Evolutionary conservation across 2,113 vertebrate genomes (phyloP).

Genomic region (Petroica traversi): DNA sequence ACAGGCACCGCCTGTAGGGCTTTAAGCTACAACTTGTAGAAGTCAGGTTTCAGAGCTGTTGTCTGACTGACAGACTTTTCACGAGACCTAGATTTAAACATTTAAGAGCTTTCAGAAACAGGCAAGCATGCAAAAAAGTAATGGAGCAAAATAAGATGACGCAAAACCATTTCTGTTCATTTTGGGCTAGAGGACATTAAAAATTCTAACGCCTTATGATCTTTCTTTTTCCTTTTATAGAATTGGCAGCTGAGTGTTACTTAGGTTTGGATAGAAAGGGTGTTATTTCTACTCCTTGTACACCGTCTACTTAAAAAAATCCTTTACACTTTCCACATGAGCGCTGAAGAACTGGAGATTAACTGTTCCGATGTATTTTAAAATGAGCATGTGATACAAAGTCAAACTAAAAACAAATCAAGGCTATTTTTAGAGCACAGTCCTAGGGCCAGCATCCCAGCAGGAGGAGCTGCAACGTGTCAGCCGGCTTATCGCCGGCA

Average conservation of each 20-base stretch:
- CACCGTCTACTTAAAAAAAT: not conserved
- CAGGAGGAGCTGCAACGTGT: constrained; percentile 43
- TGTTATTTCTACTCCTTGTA: not conserved
- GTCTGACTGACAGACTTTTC: constrained; percentile 17
- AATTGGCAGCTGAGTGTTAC: not conserved
- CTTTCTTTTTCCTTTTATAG: not conserved
- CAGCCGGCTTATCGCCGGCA: constrained; percentile 4
- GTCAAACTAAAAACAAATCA: not conserved
- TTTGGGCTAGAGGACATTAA: not conserved
- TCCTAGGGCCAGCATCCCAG: constrained; percentile 19
- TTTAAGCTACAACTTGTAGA: constrained; percentile 12
- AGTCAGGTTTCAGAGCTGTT: constrained; percentile 34
- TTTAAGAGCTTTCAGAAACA: not conserved
- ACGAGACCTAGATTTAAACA: constrained; percentile 28
- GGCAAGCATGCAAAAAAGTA: not conserved
- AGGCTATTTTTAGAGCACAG: constrained; percentile 40
- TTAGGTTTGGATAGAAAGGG: not conserved
- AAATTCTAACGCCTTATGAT: not conserved
- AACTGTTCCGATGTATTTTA: constrained; percentile 30
- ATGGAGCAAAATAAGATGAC: not conserved
- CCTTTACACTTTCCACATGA: not conserved
- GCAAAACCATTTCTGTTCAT: not conserved
- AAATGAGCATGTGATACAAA: constrained; percentile 25
- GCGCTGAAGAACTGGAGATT: constrained; percentile 4
- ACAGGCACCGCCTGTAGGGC: constrained; percentile 50